Percentiles rank a stretch among this genome's conserved stretches.
Conservation (phyloP, 2,888 invertebrate species). For the Serripes groenlandicus region DNA sequence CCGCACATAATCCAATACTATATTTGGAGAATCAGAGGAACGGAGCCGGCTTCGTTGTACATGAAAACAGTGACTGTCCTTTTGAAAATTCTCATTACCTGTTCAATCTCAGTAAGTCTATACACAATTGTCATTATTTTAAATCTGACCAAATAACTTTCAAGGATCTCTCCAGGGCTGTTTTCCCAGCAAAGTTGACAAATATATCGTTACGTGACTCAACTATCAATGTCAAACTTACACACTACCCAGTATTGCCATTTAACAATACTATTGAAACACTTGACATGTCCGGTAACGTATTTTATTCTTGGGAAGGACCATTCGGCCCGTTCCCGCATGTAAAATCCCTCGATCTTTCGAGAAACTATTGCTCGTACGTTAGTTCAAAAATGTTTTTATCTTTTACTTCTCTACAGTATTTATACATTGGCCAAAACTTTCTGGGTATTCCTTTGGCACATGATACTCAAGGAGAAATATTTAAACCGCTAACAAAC, state of each 20-base stretch:
- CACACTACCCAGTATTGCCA: background rate
- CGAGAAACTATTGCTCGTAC: slow-evolving; percentile 34
- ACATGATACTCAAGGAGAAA: background rate
- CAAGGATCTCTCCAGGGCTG: background rate
- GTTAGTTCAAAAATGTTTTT: slow-evolving; percentile 19
- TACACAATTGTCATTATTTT: slow-evolving; percentile 16
- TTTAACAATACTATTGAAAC: slow-evolving; percentile 22
- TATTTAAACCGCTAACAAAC: slow-evolving; percentile 36
- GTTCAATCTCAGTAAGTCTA: slow-evolving; percentile 15
- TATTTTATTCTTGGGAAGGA: slow-evolving; percentile 25
- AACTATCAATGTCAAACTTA: slow-evolving; percentile 21
- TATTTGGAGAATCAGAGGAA: background rate
- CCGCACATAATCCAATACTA: background rate
- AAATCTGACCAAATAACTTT: background rate
- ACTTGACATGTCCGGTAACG: slow-evolving; percentile 38
- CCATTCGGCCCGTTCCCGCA: slow-evolving; percentile 23
- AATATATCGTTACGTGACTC: slow-evolving; percentile 5
- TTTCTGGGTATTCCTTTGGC: slow-evolving; percentile 34
- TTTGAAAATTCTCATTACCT: slow-evolving; percentile 25
- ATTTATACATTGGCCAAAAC: slow-evolving; percentile 38
- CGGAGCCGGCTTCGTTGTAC: background rate
- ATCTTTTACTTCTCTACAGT: background rate
- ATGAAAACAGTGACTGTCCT: background rate
- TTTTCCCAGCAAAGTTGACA: slow-evolving; percentile 1
- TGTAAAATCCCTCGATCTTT: slow-evolving; percentile 39